phyloP scores from a whole-genome alignment of 1,140 invertebrate species.

The Adelges cooleyi region DNA sequence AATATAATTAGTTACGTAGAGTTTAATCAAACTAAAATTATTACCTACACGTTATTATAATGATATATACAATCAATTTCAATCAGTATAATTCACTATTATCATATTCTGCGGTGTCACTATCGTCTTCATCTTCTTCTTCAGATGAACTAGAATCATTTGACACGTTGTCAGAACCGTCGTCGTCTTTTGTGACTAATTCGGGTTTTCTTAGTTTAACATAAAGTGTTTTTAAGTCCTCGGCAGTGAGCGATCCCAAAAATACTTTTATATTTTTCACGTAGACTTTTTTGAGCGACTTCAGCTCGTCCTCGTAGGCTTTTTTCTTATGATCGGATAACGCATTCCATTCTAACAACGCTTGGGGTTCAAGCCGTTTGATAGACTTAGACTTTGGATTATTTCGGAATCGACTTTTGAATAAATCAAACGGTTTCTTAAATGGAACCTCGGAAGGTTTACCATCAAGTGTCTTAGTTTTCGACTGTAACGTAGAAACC shows the following conservation, averaged over 20 bases:
- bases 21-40: no score
- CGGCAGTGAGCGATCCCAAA: background rate
- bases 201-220: slow-evolving; percentile 11
- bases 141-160: background rate
- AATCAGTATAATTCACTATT: no score
- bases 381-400: background rate
- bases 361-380: background rate
- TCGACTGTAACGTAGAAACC: background rate
- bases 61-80: no score
- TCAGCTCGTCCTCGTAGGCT: slow-evolving; percentile 1
- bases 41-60: no score
- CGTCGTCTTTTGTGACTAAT: background rate
- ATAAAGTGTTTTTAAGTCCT: slow-evolving; percentile 1
- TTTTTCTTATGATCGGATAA: background rate
- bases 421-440: slow-evolving; percentile 18
- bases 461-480: background rate
- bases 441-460: background rate
- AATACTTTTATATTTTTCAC: slow-evolving; percentile 13
- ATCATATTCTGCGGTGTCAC: background rate
- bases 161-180: background rate
- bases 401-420: no score
- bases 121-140: background rate
- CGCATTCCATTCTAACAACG: background rate
- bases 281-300: slow-evolving; percentile 2
- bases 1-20: no score